These are phyloP conservation scores for Eulacestoma nigropectus DNA, from an alignment of 2,113 vertebrate species.

Conservation along the genomic window DNA sequence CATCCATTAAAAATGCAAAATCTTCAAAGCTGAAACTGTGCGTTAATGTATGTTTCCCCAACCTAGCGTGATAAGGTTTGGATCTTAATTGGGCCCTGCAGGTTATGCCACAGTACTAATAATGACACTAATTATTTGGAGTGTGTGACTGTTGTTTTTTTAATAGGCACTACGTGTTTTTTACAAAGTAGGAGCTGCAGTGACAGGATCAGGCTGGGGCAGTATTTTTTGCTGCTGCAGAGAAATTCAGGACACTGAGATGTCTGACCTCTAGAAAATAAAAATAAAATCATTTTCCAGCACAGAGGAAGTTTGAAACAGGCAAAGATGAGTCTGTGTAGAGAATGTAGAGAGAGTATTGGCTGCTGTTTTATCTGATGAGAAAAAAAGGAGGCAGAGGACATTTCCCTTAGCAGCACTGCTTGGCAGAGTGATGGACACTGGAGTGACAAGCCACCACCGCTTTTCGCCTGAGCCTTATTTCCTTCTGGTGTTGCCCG, in stretches of 20 bases:
- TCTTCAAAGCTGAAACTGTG: constrained; percentile 26
- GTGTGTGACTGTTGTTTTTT: not conserved
- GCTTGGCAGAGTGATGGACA: not conserved
- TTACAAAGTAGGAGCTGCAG: not conserved
- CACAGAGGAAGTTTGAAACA: not conserved
- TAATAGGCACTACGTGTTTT: not conserved
- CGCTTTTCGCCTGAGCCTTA: not conserved
- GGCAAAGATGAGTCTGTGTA: not conserved
- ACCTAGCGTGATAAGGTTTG: not conserved
- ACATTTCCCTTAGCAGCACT: not conserved
- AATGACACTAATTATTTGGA: constrained; percentile 40
- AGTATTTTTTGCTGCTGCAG: not conserved
- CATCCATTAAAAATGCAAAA: constrained; percentile 32
- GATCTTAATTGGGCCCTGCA: constrained; percentile 45
- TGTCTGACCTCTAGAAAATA: not conserved
- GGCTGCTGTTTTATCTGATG: not conserved
- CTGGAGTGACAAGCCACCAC: not conserved
- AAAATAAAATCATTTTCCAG: not conserved
- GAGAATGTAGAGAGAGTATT: not conserved
- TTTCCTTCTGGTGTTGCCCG: not conserved
- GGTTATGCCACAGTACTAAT: constrained; percentile 17
- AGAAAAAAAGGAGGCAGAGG: not conserved
- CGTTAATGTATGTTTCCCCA: not conserved
- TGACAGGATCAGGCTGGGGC: not conserved
- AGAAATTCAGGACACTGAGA: not conserved